Base-by-base conservation (phyloP, 1,140 invertebrate species). In the Cylas formicarius region DNA sequence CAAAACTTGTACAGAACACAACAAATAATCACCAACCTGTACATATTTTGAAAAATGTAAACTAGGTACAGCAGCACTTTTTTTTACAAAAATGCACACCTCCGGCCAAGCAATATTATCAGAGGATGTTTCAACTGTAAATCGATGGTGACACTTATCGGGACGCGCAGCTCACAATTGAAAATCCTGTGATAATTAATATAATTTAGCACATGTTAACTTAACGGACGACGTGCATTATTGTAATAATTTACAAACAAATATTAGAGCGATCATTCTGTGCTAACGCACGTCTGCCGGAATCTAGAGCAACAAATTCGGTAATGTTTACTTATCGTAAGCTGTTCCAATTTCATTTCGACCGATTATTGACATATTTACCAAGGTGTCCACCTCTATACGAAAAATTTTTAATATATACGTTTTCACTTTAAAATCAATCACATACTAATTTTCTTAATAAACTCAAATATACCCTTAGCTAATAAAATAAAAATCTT, bases 181-280 rank as follows among this genome's bases (percentile, higher is more conserved):
- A 48, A 29, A 14, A 46, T 49, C 31, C 38, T 40, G 46, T 56
- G 52, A 44, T 51, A 56, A 56, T 54, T 48, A 52, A 48, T 44
- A 56, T 53, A 40, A 53, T 52, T 57, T 58, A 55, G 52, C 53
- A 53, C 46, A 42, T 51, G 52, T 58, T 46, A 52, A 37, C 38
- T 39, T 58, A 58, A 61, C 60, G 60, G 60, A 56, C 26, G 24
- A 38, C 44, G 24, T 47, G 49, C 38, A 7, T 31, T 41, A 35
- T 44, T 44, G 50, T 50, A 43, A 58, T 62, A 60, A 60, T 60
- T 58, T 49, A 52, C 46, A 50, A 31, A 49, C 49, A 62, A 62
- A 62, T 48, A 57, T n/a, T n/a, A n/a, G n/a, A n/a, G n/a, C n/a
- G n/a, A n/a, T n/a, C n/a, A n/a, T n/a, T n/a, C n/a, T n/a, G n/a